Conservation (phyloP, 1,140 invertebrate species). For the Micrasema minimum region DNA sequence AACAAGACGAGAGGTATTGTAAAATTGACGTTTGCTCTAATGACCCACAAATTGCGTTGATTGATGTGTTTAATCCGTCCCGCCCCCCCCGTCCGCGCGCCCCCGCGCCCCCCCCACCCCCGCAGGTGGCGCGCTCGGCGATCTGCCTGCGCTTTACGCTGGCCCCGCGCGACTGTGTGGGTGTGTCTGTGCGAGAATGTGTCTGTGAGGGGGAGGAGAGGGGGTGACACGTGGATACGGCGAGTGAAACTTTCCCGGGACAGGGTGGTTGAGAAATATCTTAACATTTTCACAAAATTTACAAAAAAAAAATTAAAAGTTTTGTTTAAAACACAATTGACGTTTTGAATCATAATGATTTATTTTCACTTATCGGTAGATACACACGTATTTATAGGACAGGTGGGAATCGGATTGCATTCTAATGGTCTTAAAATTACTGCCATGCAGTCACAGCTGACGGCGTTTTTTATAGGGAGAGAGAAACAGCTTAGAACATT, state of each 20-base stretch:
- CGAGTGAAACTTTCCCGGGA: conserved; percentile 15
- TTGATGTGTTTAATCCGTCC: conserved; percentile 26
- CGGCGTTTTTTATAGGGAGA: too few relatives aligned
- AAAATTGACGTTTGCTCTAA: background rate
- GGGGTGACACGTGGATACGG: conserved; percentile 48
- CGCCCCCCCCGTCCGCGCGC: too few relatives aligned
- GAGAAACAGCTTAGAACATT: too few relatives aligned
- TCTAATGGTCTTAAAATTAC: too few relatives aligned
- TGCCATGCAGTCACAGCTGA: too few relatives aligned
- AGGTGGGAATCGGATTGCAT: too few relatives aligned
- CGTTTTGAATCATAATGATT: too few relatives aligned
- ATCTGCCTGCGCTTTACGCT: conserved; percentile 20
- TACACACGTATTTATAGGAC: too few relatives aligned
- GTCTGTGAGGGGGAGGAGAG: conserved; percentile 7
- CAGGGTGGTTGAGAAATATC: background rate
- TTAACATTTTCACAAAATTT: background rate
- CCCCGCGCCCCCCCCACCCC: background rate
- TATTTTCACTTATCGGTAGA: too few relatives aligned
- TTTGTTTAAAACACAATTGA: too few relatives aligned
- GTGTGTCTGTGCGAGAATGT: conserved; percentile 21
- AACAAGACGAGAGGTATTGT: too few relatives aligned
- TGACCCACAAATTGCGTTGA: conserved; percentile 27
- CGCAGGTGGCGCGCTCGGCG: conserved; percentile 7
- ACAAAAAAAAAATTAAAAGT: too few relatives aligned
- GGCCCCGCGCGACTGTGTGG: conserved; percentile 4